Evolutionary conservation across 2,797 vertebrate species (phyloP).

Genomic region (Petrocephalus sullivani): DNA sequence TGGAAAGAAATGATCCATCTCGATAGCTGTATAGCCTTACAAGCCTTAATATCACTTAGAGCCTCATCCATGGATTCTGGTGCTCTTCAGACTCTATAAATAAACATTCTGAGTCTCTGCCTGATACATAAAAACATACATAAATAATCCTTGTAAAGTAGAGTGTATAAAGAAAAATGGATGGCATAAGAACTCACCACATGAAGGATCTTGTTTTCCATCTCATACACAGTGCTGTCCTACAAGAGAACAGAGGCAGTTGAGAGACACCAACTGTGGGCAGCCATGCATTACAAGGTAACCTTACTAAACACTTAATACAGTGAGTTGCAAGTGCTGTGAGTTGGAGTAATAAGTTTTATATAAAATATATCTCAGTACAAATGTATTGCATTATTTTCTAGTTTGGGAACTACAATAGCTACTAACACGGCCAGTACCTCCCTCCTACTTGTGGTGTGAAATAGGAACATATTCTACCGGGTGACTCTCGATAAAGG

Average conservation of each 20-base stretch:
- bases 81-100: not conserved
- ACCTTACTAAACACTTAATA: not conserved
- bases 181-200: slow-evolving; percentile 71
- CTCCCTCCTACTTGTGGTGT: not conserved
- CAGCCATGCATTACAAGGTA: not conserved
- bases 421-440: not conserved
- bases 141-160: not conserved
- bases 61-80: not conserved
- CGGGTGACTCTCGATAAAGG: not conserved
- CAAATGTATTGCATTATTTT: not conserved
- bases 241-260: slow-evolving; percentile 50
- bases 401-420: not conserved
- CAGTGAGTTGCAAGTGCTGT: not conserved
- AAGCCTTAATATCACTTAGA: not conserved
- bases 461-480: not conserved
- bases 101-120: not conserved
- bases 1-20: not conserved
- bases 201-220: slow-evolving; percentile 93
- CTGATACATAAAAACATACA: not conserved
- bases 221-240: slow-evolving; percentile 94
- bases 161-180: not conserved
- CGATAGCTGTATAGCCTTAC: not conserved
- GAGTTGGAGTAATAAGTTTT: not conserved
- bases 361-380: not conserved
- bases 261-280: not conserved